phyloP scores from a whole-genome alignment of 2,797 vertebrate genomes.

The Sternarchorhynchus goeldii region DNA sequence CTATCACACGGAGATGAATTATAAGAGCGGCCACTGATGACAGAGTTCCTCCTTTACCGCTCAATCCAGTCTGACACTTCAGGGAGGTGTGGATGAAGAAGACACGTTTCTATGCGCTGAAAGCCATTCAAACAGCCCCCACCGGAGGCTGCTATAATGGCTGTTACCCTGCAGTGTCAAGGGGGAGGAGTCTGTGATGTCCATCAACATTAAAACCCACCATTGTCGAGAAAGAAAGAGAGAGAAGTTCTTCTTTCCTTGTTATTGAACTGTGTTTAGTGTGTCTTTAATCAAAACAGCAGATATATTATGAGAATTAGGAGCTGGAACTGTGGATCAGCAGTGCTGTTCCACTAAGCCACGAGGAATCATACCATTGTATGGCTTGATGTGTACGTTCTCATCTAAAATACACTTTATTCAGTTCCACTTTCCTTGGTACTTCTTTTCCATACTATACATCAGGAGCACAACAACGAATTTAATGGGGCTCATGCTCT shows the following conservation, averaged over 20 bases:
- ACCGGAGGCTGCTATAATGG: slow-evolving; percentile 39
- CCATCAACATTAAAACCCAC: slow-evolving; percentile 46
- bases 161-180: slow-evolving; percentile 17
- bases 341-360: neutral
- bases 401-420: no score
- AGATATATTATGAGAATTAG: neutral
- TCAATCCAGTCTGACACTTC: slow-evolving; percentile 37
- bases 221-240: slow-evolving; percentile 19
- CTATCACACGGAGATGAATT: slow-evolving; percentile 45
- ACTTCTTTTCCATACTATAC: no score
- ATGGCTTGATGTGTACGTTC: no score
- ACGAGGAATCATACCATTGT: no score
- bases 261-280: neutral
- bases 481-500: no score
- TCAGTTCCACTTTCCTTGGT: no score
- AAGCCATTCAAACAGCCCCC: slow-evolving; percentile 42
- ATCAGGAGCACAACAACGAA: no score
- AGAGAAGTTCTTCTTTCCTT: slow-evolving; percentile 4
- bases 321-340: neutral
- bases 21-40: slow-evolving; percentile 25
- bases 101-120: slow-evolving; percentile 41
- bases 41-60: slow-evolving; percentile 41
- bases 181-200: slow-evolving; percentile 38
- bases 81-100: slow-evolving; percentile 40
- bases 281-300: neutral